Percentiles rank a stretch among this genome's conserved stretches.
phyloP scores from a whole-genome alignment of 2,797 vertebrate genomes.

The Capromys pilorides region DNA sequence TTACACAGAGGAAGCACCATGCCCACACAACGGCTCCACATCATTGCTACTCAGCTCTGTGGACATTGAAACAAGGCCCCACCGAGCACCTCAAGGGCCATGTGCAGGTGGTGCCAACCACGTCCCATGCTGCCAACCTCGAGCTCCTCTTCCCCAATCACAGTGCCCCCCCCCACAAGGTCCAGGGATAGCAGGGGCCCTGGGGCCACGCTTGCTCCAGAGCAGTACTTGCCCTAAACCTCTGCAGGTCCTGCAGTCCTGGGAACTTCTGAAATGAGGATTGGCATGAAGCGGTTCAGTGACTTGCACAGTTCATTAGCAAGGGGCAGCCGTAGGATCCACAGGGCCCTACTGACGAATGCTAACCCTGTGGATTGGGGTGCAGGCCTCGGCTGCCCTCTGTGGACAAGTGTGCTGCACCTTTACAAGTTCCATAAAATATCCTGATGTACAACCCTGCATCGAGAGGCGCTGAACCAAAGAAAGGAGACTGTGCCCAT shows the following conservation, averaged over 20 bases:
- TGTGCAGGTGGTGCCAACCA: background rate
- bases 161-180: background rate
- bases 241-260: background rate
- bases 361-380: background rate
- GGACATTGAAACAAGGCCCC: background rate
- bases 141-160: too few relatives aligned
- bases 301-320: background rate
- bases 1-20: background rate
- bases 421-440: background rate
- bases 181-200: background rate
- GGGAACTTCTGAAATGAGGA: accelerated
- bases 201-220: accelerated
- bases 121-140: background rate
- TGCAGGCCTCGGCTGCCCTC: background rate
- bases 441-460: background rate
- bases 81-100: background rate
- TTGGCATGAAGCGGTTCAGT: background rate
- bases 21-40: accelerated
- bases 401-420: background rate
- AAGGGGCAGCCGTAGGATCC: background rate
- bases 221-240: accelerated
- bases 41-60: background rate
- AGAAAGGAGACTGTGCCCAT: background rate
- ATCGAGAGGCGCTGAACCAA: background rate
- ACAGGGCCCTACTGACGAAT: background rate